Base-by-base conservation (phyloP, 2,113 vertebrate species). In the Orthonyx spaldingii region DNA sequence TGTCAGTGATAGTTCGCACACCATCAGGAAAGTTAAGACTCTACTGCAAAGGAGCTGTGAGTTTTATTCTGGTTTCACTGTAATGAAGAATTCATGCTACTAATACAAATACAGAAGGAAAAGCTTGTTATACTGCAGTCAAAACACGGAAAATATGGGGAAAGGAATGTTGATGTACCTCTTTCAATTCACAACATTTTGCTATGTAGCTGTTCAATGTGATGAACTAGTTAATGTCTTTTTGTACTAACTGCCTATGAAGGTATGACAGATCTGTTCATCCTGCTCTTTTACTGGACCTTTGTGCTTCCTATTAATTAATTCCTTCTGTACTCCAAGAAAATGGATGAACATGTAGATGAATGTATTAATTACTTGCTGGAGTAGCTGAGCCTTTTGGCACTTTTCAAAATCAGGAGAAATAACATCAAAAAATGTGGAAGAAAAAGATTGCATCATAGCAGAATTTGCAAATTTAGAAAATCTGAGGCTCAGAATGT, bases 11-110 rank as follows among this genome's bases (percentile, higher is more conserved):
- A 97, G 99, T 99, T 96, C 99, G 99, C 71, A 99, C 99, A 35
- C 99, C 99, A 69, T 98, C 99, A 13, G 99, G 99, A 89, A 99
- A 99, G 97, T 98, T 99, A 98, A 98, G 99, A 96, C 98, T 99
- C 50, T 99, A 99, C 98, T 99, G 99, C 98, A 99, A 99, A 98
- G 99, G 99, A 98, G 99, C 99, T 79, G 99, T 99, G 98, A 99
- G 99, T 99, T 96, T 95, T 81, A 64, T 52, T 88, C 64, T 96
- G 77, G 84, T 84, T 92, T 76, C 32, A 50, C 28, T 75, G 9
- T 65, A 19, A 78, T 24, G n/a, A 35, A 76, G 35, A 69, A 37
- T 18, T 7, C 13, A 9, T 63, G 32, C 35, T 89, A 92, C 46
- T 32, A 65, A 66, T 94, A 91, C 77, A 90, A 90, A 84, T 86